phyloP scores from a whole-genome alignment of 2,113 vertebrate genomes.

The Oriolus oriolus region DNA sequence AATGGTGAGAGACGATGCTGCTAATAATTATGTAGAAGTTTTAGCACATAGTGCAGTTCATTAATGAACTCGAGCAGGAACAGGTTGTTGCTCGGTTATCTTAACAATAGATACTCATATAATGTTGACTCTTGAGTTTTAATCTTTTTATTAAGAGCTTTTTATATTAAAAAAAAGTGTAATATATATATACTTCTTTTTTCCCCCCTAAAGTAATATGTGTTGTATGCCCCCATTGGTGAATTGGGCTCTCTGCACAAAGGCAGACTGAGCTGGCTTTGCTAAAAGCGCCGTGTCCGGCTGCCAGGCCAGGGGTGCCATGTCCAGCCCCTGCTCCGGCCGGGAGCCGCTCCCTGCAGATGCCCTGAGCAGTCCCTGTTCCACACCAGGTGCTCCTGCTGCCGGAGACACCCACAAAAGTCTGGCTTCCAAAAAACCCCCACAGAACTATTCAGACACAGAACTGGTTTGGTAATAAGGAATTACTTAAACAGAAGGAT shows the following conservation, averaged over 20 bases:
- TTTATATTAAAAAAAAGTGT: constrained; percentile 41
- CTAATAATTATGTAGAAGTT: constrained; percentile 21
- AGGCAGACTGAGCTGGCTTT: neutral
- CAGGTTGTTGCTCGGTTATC: constrained; percentile 1
- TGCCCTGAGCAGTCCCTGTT: neutral
- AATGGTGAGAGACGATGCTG: neutral
- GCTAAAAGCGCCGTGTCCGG: accelerated
- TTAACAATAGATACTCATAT: constrained; percentile 19
- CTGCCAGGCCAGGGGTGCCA: neutral
- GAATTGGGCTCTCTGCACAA: neutral
- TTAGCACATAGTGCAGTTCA: constrained; percentile 45
- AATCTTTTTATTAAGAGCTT: constrained; percentile 60
- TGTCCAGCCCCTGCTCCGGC: neutral
- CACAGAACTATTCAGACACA: neutral
- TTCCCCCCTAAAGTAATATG: neutral
- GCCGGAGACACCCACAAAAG: accelerated
- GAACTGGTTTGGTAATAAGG: neutral
- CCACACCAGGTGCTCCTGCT: neutral
- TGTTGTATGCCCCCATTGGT: accelerated
- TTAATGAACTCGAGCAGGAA: constrained; percentile 23
- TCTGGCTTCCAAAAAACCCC: neutral
- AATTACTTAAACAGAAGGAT: neutral
- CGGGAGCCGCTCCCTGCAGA: neutral
- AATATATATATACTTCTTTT: constrained; percentile 37
- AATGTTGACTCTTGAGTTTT: constrained; percentile 15